Conservation (phyloP, 2,888 invertebrate species). For the Protonemura montana region DNA sequence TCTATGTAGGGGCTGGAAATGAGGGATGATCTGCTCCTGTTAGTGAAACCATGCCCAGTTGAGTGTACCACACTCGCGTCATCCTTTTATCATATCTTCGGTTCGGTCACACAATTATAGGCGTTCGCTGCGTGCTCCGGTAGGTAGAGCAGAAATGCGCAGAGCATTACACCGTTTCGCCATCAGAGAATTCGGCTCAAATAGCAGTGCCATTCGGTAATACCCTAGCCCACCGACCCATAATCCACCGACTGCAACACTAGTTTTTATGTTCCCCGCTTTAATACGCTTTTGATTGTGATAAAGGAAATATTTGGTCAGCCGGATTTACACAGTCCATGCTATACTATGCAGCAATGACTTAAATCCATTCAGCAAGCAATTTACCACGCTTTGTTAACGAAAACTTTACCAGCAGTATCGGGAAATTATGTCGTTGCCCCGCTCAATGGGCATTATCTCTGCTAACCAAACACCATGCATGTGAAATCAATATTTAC, state of each 20-base stretch:
- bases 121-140: background rate
- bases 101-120: background rate
- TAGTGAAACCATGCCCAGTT: constrained; percentile 17
- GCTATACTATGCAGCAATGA: background rate
- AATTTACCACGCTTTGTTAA: background rate
- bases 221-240: background rate
- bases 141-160: background rate
- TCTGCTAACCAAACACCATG: background rate
- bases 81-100: constrained; percentile 35
- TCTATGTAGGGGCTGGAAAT: constrained; percentile 41
- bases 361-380: background rate
- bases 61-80: constrained; percentile 34
- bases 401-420: background rate
- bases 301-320: background rate
- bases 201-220: background rate
- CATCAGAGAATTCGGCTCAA: background rate
- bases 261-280: background rate
- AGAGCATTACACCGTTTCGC: background rate
- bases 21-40: constrained; percentile 37
- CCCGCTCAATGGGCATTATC: background rate
- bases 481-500: constrained; percentile 12
- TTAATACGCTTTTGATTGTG: constrained; percentile 4
- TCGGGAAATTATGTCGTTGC: background rate
- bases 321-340: background rate
- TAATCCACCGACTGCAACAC: background rate